phyloP scores from a whole-genome alignment of 2,113 vertebrate species.

The Tragelaphus strepsiceros region DNA sequence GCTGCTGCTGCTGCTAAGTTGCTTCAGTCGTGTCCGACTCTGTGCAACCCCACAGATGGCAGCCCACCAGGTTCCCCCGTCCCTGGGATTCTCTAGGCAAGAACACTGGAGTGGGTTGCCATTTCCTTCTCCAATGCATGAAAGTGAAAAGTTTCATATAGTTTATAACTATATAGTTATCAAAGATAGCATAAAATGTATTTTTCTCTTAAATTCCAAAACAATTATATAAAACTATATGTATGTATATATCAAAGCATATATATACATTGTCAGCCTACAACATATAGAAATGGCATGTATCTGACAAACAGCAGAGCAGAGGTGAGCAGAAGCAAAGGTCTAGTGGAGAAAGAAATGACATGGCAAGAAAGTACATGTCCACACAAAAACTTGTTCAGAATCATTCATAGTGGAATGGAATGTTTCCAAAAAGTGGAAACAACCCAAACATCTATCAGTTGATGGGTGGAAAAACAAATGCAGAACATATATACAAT shows the following conservation, averaged over 20 bases:
- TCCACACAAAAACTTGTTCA: not conserved
- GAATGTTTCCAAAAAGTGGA: not conserved
- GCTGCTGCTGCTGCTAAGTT: no score
- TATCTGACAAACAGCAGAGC: not conserved
- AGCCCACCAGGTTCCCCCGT: no score
- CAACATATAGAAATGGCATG: not conserved
- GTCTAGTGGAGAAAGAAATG: not conserved
- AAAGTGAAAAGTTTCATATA: no score
- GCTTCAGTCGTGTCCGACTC: no score
- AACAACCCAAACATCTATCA: not conserved
- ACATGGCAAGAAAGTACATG: not conserved
- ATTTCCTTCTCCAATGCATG: no score
- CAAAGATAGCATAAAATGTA: not conserved
- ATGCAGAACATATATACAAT: no score
- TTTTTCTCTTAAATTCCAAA: not conserved
- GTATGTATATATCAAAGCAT: not conserved
- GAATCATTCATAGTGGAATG: not conserved
- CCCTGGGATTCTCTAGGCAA: no score
- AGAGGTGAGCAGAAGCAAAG: no score
- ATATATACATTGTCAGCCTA: not conserved
- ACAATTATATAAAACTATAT: not conserved
- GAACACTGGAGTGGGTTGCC: no score
- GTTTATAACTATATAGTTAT: not conserved
- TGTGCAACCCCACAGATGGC: fast-evolving
- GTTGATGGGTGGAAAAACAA: not conserved